These are phyloP conservation scores for Cosmia pyralina DNA, from an alignment of 2,888 invertebrate species.

Conservation along the genomic window DNA sequence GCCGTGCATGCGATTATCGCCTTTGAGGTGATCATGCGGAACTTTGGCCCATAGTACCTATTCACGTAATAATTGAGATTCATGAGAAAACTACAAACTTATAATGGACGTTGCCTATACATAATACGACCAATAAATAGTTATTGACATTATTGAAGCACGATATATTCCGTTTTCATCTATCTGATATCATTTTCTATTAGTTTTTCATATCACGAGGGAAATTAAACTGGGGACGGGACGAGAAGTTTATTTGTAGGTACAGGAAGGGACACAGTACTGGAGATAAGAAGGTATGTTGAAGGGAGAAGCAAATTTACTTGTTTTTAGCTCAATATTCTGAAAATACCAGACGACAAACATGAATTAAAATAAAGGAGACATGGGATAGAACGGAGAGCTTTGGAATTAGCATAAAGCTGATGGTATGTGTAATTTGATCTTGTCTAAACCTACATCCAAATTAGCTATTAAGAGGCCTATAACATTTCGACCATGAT, in stretches of 20 bases:
- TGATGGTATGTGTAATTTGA: not conserved
- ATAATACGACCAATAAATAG: not conserved
- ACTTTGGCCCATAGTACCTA: too few relatives aligned
- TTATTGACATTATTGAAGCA: conserved; percentile 8
- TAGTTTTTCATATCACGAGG: conserved; percentile 22
- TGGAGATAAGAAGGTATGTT: not conserved
- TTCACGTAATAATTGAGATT: not conserved
- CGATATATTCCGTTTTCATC: conserved; percentile 11
- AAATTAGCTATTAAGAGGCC: not conserved
- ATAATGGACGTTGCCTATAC: too few relatives aligned
- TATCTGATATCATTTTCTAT: conserved; percentile 16
- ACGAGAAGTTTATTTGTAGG: conserved; percentile 7
- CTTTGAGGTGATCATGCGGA: too few relatives aligned
- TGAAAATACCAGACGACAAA: not conserved
- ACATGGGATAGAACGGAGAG: not conserved
- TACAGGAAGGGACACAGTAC: not conserved
- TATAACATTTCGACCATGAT: not conserved
- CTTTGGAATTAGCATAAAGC: not conserved
- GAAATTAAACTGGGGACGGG: conserved; percentile 26
- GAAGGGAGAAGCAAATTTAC: not conserved
- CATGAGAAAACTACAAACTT: too few relatives aligned
- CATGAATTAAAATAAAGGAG: not conserved
- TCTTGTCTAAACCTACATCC: not conserved
- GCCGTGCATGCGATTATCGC: too few relatives aligned
- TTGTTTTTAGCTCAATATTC: not conserved